Conservation (phyloP, 2,113 vertebrate genomes). For the Panthera uncia region DNA sequence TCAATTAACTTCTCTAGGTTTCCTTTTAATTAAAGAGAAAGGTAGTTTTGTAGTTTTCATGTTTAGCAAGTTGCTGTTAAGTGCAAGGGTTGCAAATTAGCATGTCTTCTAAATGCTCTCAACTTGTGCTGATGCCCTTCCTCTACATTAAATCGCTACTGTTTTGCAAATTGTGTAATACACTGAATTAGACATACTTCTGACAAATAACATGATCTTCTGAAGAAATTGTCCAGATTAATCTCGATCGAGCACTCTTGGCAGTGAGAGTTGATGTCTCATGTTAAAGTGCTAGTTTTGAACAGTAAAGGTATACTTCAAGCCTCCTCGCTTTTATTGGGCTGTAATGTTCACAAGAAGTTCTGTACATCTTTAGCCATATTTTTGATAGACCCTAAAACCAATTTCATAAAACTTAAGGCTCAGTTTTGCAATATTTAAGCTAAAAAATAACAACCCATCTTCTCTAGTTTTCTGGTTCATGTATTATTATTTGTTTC, state of each 20-base stretch:
- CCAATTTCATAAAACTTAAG: slow-evolving; percentile 41
- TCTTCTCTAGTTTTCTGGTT: not conserved
- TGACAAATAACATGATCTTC: not conserved
- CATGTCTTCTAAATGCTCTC: slow-evolving; percentile 11
- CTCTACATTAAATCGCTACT: not conserved
- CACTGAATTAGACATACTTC: slow-evolving; percentile 15
- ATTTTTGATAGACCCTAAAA: not conserved
- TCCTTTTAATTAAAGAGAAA: slow-evolving; percentile 37
- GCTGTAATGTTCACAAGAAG: slow-evolving; percentile 25
- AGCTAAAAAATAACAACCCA: not conserved
- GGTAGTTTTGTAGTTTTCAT: not conserved
- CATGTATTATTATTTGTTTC: not conserved
- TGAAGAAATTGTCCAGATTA: slow-evolving; percentile 25
- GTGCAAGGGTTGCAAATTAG: not conserved
- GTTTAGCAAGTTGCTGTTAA: slow-evolving; percentile 4
- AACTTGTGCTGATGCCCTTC: not conserved
- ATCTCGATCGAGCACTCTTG: not conserved
- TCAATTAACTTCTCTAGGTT: not conserved
- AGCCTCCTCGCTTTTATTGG: not conserved
- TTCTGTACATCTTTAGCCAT: slow-evolving; percentile 14
- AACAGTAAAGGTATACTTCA: slow-evolving; percentile 16
- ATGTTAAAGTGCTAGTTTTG: not conserved
- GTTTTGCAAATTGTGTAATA: not conserved
- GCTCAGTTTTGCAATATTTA: slow-evolving; percentile 28
- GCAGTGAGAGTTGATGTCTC: slow-evolving; percentile 62